Evolutionary conservation across 2,797 vertebrate genomes (phyloP), one percentile per base, ranked within the genome.

Genomic region (Anguilla anguilla): DNA sequence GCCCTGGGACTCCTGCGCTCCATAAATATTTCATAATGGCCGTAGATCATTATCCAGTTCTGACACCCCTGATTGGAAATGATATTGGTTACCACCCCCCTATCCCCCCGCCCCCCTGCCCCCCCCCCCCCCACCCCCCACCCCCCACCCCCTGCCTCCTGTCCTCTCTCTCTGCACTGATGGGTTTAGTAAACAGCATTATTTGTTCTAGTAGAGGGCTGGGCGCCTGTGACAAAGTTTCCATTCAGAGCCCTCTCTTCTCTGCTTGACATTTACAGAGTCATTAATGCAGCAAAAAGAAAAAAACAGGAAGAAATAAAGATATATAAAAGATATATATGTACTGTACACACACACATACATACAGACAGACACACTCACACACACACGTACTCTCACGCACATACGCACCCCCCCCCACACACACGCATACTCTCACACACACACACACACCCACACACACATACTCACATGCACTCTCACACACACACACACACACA

Each of bases 1-100:
- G 43, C 57, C 55, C 74, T 39, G 55, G 72, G 84, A 64, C 74
- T 79, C 86, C 88, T 86, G 57, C 82, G 67, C 88, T 88, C 72
- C 88, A 90, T 91, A 91, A 91, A 91, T 90, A 90, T 89, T 90
- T 88, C 88, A 91, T 87, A 89, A 89, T 77, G 87, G 86, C 88
- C 88, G 88, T 87, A 85, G 88, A 89, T 92, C 90, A 90, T 92
- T 90, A 91, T 91, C 89, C 74, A 31, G 46, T 55, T 57, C 86
- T 84, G 81, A 83, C 88, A 84, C 84, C 64, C 72, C 85, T 88
- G 89, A 90, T 89, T 87, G 88, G 85, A 82, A 89, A 81, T 61
- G 77, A 89, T 89, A 91, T 91, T 88, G 86, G 84, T 87, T 90
- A 53, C 49, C 86, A 15, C 59, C 81, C 64, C 83, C 72, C 46